A percentile compares a stretch with the other conserved stretches of the same genome.
Conservation (phyloP, 2,888 invertebrate genomes). For the Stenichneumon culpator region DNA sequence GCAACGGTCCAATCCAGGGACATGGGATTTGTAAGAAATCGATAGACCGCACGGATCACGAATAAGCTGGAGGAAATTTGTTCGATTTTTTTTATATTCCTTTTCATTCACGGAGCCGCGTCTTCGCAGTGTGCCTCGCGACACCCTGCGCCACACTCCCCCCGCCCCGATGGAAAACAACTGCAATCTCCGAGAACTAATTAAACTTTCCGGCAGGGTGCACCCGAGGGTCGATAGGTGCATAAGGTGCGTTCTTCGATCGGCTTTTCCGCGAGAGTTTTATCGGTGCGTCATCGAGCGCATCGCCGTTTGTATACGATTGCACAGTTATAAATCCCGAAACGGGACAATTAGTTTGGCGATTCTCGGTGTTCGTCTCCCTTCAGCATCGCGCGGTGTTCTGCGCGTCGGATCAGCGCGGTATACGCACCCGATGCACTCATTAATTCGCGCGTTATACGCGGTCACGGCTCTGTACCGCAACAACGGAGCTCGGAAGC, state of each 20-base stretch:
- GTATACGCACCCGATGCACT: background rate
- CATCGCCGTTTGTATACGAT: slow-evolving; percentile 43
- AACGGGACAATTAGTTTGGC: slow-evolving; percentile 58
- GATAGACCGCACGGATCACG: background rate
- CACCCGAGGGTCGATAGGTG: slow-evolving; percentile 1
- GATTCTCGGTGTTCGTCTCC: background rate
- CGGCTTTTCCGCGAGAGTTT: slow-evolving; percentile 3
- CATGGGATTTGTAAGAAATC: background rate
- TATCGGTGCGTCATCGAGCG: slow-evolving; percentile 49
- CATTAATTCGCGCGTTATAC: slow-evolving; percentile 29
- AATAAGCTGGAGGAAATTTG: background rate
- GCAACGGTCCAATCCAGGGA: background rate
- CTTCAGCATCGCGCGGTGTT: background rate
- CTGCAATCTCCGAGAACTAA: slow-evolving; percentile 15
- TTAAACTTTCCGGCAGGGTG: slow-evolving; percentile 19
- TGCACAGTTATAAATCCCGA: slow-evolving; percentile 46
- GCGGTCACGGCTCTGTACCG: background rate
- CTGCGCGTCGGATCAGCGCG: background rate
- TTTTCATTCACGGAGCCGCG: too few species aligned
- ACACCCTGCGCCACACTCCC: background rate
- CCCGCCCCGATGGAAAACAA: slow-evolving; percentile 11
- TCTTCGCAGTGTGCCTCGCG: too few species aligned
- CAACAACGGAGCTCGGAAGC: background rate
- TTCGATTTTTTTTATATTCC: too few species aligned
- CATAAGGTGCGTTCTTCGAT: background rate